Base-by-base conservation (phyloP, 2,797 vertebrate genomes). In the Macrochelys suwanniensis region DNA sequence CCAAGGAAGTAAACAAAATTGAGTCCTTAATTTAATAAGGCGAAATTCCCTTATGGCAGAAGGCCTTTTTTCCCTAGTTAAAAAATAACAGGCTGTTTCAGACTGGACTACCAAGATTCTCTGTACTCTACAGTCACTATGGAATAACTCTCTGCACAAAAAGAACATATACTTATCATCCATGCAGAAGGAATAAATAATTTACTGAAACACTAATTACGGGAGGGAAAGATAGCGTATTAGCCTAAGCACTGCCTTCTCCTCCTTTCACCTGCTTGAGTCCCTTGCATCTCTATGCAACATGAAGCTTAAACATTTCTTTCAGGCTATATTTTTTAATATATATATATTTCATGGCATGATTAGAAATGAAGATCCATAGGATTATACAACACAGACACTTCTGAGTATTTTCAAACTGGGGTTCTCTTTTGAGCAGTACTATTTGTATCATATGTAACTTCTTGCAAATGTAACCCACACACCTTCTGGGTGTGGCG, bases 121-220 rank as follows among this genome's bases (percentile, higher is more conserved):
- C 86, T 94, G 94, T 23, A 89, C 54, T 94, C 90, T 49, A 86
- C 92, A 92, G 94, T 77, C 65, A 91, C 50, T n/a, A 53, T 2
- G 11, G 71, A 94, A 94, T 85, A 80, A 94, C 89, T 33, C 51
- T 51, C 53, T 74, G 85, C 42, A 45, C 13, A 47, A 45, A 76
- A 28, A 71, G 42, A 47, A 4, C n/a, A 71, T 47, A 7, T 19
- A 33, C 25, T 57, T 79, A 50, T 84, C 89, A 95, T 85, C 76
- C 82, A 94, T 37, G 89, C 51, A 95, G 85, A 93, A 96, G 77
- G 79, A 95, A 97, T 97, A 96, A 98, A 97, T 97, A 94, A 98
- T 96, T 97, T 93, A 97, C 91, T 97, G 92, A 91, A 93, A 57
- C 85, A 93, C 91, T 97, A 95, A 94, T 96, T 95, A 97, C 71